Base-by-base conservation (phyloP, 2,888 invertebrate species). In the Phrixothrix hirtus region DNA sequence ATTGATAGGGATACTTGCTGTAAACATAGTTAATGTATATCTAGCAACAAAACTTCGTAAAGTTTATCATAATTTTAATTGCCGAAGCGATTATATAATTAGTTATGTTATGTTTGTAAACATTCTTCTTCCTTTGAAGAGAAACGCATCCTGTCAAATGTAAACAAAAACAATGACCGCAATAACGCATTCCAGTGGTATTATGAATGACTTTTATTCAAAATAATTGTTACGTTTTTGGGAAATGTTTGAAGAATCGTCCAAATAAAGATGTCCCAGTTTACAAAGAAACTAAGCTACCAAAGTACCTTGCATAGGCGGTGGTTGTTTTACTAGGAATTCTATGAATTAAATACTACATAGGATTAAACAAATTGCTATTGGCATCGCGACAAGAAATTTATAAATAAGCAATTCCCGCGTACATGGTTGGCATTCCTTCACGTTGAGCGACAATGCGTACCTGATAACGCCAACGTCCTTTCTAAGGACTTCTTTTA, bases 381-480 rank as follows among this genome's bases (percentile, higher is more conserved):
- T 25, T 53, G 48, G 53, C 48, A 53, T 38, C 47, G 43, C 30
- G 25, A 34, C 42, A 43, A 31, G 35, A 46, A 46, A 48, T 53
- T 47, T 53, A 53, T 53, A 48, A 53, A 53, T 53, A 53, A 39
- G 43, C 53, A 53, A 48, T 44, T 43, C 47, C 27, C 30, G 38
- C 37, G 37, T 55, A 45, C 39, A 39, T 39, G 29, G 45, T 35
- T 48, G 47, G 36, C 53, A 56, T 56, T 52, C 56, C 51, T 56
- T 43, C 56, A 52, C 56, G 56, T 56, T 44, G 42, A 52, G 30
- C 52, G 55, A 51, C 53, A 48, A 53, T 54, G 49, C 47, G 56
- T 56, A 57, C 49, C 52, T 45, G 53, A 57, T 56, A 57, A 50
- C 53, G 49, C 46, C 53, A 53, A 57, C 53, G 53, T 57, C 57